Conservation (phyloP, 2,888 invertebrate genomes). For the Alcis repandata region DNA sequence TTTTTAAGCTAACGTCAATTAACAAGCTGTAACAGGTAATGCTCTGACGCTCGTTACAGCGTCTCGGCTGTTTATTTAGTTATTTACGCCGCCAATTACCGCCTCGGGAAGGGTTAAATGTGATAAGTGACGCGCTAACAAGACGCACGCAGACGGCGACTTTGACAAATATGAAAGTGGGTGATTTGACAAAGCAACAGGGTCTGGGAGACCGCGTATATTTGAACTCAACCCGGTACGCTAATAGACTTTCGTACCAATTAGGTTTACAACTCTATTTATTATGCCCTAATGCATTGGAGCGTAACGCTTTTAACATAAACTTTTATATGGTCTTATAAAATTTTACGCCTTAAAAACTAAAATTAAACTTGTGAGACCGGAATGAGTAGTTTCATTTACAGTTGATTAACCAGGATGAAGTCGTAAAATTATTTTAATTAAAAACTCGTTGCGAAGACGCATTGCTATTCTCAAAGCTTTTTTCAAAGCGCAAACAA, state of each 20-base stretch:
- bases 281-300: conserved; percentile 7
- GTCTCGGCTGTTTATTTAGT: conserved; percentile 60
- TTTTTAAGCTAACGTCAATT: conserved; percentile 43
- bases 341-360: conserved; percentile 19
- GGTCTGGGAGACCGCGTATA: conserved; percentile 3
- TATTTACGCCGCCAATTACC: conserved; percentile 70
- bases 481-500: background rate
- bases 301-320: conserved; percentile 20
- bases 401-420: conserved; percentile 26
- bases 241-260: conserved; percentile 13
- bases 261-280: conserved; percentile 22
- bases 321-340: conserved; percentile 11
- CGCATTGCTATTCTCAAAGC: conserved; percentile 23
- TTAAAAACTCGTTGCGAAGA: conserved; percentile 22
- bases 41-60: conserved; percentile 49
- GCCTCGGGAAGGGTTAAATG: conserved; percentile 62
- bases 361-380: conserved; percentile 14
- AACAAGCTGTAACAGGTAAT: conserved; percentile 47
- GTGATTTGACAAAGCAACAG: conserved; percentile 30
- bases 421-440: conserved; percentile 28
- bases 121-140: conserved; percentile 69
- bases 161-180: conserved; percentile 36
- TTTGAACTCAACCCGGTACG: conserved; percentile 3
- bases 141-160: conserved; percentile 53
- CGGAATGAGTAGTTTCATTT: conserved; percentile 30